phyloP scores from a whole-genome alignment of 2,888 invertebrate genomes.

The Mellilla xanthometata region DNA sequence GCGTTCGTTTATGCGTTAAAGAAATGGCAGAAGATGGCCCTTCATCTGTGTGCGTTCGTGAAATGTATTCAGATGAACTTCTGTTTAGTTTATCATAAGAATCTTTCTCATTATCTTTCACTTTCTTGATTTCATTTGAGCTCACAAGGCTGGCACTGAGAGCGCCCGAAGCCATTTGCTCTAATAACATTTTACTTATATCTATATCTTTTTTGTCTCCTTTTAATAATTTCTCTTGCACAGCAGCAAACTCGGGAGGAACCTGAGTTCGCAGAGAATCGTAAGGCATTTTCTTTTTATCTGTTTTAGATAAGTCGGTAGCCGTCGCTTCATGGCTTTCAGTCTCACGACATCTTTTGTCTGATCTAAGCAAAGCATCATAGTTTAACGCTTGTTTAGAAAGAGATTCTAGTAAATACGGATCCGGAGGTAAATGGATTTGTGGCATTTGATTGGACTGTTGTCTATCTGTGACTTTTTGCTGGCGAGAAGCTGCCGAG shows the following conservation, averaged over 20 bases:
- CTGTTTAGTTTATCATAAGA: slow-evolving; percentile 88
- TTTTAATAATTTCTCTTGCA: slow-evolving; percentile 82
- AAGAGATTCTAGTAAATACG: slow-evolving; percentile 88
- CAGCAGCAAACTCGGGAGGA: slow-evolving; percentile 86
- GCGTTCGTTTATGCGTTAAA: slow-evolving; percentile 64
- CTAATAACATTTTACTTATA: slow-evolving; percentile 86
- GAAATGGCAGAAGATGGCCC: slow-evolving; percentile 48
- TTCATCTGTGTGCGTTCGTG: slow-evolving; percentile 79
- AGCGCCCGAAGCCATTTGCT: slow-evolving; percentile 85
- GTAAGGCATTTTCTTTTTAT: slow-evolving; percentile 81
- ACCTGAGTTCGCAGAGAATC: slow-evolving; percentile 82
- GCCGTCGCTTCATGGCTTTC: slow-evolving; percentile 84
- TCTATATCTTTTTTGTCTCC: slow-evolving; percentile 85
- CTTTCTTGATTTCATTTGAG: slow-evolving; percentile 81
- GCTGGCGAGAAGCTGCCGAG: slow-evolving; percentile 68
- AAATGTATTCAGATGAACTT: slow-evolving; percentile 87
- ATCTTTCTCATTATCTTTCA: slow-evolving; percentile 88
- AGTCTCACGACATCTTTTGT: slow-evolving; percentile 77
- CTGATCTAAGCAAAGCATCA: slow-evolving; percentile 82
- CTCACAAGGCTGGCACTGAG: slow-evolving; percentile 76
- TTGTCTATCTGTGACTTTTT: slow-evolving; percentile 69
- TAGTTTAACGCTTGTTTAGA: slow-evolving; percentile 85
- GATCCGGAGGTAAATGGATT: slow-evolving; percentile 88
- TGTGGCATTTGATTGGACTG: slow-evolving; percentile 84
- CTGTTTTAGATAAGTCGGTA: slow-evolving; percentile 80